Base-by-base conservation (phyloP, 1,140 invertebrate species). In the Drusus annulatus region DNA sequence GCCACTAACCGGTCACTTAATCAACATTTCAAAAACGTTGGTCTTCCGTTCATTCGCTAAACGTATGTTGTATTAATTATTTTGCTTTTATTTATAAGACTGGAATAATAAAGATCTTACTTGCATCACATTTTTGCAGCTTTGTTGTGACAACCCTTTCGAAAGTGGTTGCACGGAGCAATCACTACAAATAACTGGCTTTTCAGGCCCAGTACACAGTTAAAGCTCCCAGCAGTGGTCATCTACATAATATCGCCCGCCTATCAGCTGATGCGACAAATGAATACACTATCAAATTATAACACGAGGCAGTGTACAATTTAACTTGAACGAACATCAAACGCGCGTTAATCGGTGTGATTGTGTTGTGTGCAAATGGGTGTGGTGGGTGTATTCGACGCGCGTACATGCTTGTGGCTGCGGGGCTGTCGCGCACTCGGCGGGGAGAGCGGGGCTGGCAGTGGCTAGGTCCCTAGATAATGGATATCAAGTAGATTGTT, bases 231-330 rank as follows among this genome's bases (percentile, higher is more conserved):
- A 45, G 8, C 7, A 13, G 36, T 10, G 36, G 31, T 0, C 5
- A 45, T 45, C 36, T 45, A 5, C 36, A 8, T 23, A 28, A 16
- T n/a, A 58, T 31, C 28, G 25, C 17, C 17, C 54, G 28, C 23
- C 58, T 28, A 52, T 80, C 78, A 62, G 54, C 13, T 63, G 69
- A 80, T 62, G 68, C 71, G 78, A 80, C 75, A 74, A 80, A 80
- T 80, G 75, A 80, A 80, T 80, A 63, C 56, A 65, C 73, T 75
- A 80, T 80, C 78, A 74, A 80, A 80, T 80, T 63, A 74, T 75
- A 68, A 75, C 45, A 79, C 25, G 54, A 15, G 68, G 78, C 62
- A 74, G 63, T 74, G 78, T 80, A 71, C 60, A 71, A 74, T 80
- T 80, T 80, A 63, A 74, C 58, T 74, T 10, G 56, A 52, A 80